These are phyloP conservation scores for Heliocidaris tuberculata DNA, from an alignment of 35 echinoderm and acorn worm species.

Conservation along the genomic window DNA sequence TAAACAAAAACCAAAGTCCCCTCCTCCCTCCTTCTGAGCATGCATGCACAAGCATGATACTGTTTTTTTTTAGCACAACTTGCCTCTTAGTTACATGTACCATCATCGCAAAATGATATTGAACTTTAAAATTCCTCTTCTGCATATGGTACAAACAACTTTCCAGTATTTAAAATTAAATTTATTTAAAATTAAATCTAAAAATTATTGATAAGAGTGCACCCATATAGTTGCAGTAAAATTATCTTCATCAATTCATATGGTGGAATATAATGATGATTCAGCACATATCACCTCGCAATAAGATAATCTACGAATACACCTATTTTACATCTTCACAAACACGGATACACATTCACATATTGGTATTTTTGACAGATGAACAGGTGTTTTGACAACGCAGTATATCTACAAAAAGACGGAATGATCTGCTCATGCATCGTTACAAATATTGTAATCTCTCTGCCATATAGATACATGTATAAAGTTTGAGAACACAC, in stretches of 20 bases:
- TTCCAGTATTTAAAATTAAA: not conserved
- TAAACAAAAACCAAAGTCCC: not conserved
- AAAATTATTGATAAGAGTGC: not conserved
- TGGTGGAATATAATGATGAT: not conserved
- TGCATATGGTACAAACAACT: not conserved
- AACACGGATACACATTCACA: not conserved
- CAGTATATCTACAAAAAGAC: not conserved
- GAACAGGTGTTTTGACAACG: not conserved
- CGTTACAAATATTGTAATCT: too few species aligned
- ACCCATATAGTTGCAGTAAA: not conserved
- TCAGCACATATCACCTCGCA: not conserved
- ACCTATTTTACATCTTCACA: not conserved
- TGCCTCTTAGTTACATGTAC: not conserved
- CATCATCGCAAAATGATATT: not conserved
- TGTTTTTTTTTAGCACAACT: not conserved
- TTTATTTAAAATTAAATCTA: not conserved
- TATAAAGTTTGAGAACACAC: not conserved
- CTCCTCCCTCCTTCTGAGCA: not conserved
- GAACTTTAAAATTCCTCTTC: not conserved
- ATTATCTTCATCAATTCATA: not conserved
- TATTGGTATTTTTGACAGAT: not conserved
- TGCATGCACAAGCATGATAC: not conserved
- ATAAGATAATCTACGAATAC: not conserved
- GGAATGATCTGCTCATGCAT: not conserved
- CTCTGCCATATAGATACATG: too few species aligned